Evolutionary conservation across 1,140 invertebrate genomes (phyloP).

Genomic region (Trachymyrmex cornetzi): DNA sequence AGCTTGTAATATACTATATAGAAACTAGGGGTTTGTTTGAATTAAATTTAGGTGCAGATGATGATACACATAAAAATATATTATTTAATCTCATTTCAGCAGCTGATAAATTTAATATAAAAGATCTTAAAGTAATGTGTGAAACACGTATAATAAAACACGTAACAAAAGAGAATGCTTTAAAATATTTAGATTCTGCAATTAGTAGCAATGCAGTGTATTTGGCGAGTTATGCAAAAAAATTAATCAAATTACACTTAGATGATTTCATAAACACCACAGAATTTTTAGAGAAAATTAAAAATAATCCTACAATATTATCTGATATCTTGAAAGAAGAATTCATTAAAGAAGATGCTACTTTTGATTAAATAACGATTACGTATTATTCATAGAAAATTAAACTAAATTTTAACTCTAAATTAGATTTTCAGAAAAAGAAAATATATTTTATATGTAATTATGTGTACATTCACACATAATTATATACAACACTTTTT

Average conservation of each 20-base stretch:
- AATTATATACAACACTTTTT: no score
- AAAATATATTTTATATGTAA: no score
- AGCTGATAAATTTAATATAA: not conserved
- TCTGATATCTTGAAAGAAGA: not conserved
- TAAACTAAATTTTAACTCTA: not conserved
- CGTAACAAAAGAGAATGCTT: not conserved
- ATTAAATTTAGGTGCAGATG: not conserved
- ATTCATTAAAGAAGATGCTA: not conserved
- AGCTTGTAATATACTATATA: no score
- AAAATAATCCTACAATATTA: not conserved
- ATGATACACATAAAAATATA: not conserved
- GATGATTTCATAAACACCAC: not conserved
- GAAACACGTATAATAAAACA: not conserved
- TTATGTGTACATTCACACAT: no score
- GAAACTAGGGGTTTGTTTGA: no score
- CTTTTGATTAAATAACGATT: not conserved
- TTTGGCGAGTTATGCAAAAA: not conserved
- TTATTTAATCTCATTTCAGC: not conserved
- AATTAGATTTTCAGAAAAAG: no score
- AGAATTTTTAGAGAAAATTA: not conserved
- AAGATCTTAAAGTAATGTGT: not conserved
- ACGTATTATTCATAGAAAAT: not conserved
- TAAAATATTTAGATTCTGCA: not conserved
- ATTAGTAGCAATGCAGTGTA: not conserved
- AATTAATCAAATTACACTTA: not conserved